Conservation (phyloP, 1,140 invertebrate species). For the Anastatus disparis region DNA sequence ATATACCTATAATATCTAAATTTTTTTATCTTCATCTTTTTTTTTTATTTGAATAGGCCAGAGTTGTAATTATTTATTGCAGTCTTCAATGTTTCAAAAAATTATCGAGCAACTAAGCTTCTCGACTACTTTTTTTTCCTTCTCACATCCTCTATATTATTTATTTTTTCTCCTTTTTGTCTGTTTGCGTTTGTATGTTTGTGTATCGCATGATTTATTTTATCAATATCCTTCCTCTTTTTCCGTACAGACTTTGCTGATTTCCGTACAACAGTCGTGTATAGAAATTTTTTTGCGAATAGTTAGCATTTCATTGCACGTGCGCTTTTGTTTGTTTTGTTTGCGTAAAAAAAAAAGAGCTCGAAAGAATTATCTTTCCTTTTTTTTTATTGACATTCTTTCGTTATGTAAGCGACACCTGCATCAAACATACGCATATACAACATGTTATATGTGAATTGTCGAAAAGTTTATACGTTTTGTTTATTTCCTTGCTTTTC, state of each 20-base stretch:
- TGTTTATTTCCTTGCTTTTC: too few species aligned
- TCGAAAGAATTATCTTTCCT: background rate
- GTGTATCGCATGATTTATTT: too few species aligned
- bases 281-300: slow-evolving; percentile 1
- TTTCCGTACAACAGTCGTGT: slow-evolving; percentile 1
- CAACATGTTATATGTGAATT: slow-evolving; percentile 11
- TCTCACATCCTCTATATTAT: background rate
- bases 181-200: too few species aligned
- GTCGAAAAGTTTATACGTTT: too few species aligned
- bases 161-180: background rate
- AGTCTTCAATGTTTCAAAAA: slow-evolving; percentile 54
- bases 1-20: slow-evolving; percentile 43
- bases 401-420: background rate
- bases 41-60: slow-evolving; percentile 56
- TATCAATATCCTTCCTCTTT: too few species aligned
- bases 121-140: slow-evolving; percentile 10
- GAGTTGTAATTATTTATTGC: slow-evolving; percentile 54
- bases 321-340: background rate
- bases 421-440: background rate
- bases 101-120: background rate
- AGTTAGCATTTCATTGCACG: background rate
- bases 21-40: background rate
- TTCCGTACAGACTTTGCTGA: background rate
- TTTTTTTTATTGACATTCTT: background rate
- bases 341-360: too few species aligned